A percentile compares a stretch with the other conserved stretches of the same genome.
Conservation (phyloP, 2,113 vertebrate genomes). For the Globicephala melas region DNA sequence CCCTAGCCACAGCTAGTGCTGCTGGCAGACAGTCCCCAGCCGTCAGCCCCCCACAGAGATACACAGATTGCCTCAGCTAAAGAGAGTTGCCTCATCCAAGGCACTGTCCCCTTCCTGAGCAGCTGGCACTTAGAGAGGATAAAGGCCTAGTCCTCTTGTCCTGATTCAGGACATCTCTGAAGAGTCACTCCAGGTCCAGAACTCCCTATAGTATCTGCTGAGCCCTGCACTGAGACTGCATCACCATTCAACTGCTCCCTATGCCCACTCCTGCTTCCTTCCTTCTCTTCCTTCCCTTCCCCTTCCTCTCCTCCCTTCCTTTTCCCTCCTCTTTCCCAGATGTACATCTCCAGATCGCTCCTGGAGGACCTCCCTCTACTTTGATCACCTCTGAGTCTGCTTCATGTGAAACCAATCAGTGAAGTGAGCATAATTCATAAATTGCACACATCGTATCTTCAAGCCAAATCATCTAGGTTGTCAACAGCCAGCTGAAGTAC, state of each 20-base stretch:
- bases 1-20: not conserved
- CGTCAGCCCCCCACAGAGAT: not conserved
- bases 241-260: not conserved
- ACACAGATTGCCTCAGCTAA: not conserved
- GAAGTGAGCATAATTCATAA: not conserved
- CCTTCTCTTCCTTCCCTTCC: no score
- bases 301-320: not conserved
- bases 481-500: not conserved
- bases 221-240: not conserved
- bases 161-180: not conserved
- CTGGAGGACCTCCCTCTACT: not conserved
- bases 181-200: not conserved
- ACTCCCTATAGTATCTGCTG: not conserved
- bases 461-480: not conserved
- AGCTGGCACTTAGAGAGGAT: not conserved
- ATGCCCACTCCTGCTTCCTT: not conserved
- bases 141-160: not conserved
- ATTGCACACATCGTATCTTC: not conserved
- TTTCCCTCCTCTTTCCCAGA: no score
- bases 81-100: not conserved
- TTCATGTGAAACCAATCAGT: not conserved
- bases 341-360: not conserved
- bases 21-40: not conserved
- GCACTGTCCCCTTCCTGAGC: not conserved
- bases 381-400: not conserved